A percentile compares a stretch with the other conserved stretches of the same genome.
Conservation (phyloP, 2,888 invertebrate genomes). For the Perizoma affinitatum region DNA sequence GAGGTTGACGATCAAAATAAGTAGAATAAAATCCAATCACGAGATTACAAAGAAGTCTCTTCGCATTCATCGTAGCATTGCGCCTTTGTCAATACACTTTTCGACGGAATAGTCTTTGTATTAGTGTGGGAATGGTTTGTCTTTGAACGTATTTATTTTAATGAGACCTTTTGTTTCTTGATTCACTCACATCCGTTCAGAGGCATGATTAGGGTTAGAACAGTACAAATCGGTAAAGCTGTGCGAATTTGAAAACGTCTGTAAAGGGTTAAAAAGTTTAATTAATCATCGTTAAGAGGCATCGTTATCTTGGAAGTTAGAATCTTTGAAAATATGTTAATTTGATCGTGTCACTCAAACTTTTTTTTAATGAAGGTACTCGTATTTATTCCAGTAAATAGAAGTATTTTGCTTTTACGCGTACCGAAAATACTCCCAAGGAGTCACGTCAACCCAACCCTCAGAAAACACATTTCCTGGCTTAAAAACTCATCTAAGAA, state of each 20-base stretch:
- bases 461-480: conserved; percentile 59
- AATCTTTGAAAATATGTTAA: no score
- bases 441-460: conserved; percentile 48
- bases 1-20: conserved; percentile 64
- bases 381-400: no score
- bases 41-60: conserved; percentile 45
- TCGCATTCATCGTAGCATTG: conserved; percentile 35
- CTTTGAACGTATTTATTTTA: conserved; percentile 18
- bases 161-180: conserved; percentile 14
- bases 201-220: no score
- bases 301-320: no score
- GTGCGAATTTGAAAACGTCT: no score
- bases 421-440: conserved; percentile 49
- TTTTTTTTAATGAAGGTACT: no score
- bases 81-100: conserved; percentile 38
- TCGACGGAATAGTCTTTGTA: conserved; percentile 23
- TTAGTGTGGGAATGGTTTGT: conserved; percentile 28
- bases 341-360: no score
- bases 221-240: no score
- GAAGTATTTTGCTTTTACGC: conserved; percentile 1
- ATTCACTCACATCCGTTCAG: conserved; percentile 3
- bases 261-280: no score
- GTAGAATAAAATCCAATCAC: conserved; percentile 69
- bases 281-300: no score
- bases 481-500: conserved; percentile 58